Conservation (phyloP, 2,888 invertebrate genomes). For the Cantharis flavilabris region DNA sequence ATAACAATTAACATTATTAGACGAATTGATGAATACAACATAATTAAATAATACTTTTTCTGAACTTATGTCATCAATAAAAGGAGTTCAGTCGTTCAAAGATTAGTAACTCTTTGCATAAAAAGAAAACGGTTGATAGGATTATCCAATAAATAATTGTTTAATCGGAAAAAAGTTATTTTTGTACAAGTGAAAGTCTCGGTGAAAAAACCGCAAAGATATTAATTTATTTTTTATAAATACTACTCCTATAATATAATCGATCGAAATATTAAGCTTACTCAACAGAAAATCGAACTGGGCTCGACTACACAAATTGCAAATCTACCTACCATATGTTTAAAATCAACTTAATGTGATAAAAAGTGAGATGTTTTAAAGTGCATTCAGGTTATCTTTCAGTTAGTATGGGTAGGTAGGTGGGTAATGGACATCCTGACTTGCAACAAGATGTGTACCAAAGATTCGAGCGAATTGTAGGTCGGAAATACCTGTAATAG, state of each 20-base stretch:
- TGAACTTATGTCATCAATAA: neutral
- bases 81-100: neutral
- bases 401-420: conserved; percentile 5
- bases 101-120: neutral
- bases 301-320: neutral
- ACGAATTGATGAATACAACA: neutral
- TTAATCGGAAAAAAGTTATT: neutral
- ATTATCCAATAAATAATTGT: neutral
- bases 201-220: neutral
- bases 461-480: conserved; percentile 18
- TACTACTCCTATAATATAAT: neutral
- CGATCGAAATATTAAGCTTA: neutral
- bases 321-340: neutral
- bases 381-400: neutral
- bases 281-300: neutral
- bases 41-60: neutral
- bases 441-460: conserved; percentile 14
- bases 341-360: neutral
- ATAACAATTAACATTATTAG: neutral
- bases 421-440: conserved; percentile 16
- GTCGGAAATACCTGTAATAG: conserved; percentile 26
- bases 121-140: neutral
- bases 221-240: neutral
- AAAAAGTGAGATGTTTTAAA: neutral
- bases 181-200: neutral